Evolutionary conservation across 2,113 vertebrate species (phyloP).

Genomic region (Cheirogaleus medius): DNA sequence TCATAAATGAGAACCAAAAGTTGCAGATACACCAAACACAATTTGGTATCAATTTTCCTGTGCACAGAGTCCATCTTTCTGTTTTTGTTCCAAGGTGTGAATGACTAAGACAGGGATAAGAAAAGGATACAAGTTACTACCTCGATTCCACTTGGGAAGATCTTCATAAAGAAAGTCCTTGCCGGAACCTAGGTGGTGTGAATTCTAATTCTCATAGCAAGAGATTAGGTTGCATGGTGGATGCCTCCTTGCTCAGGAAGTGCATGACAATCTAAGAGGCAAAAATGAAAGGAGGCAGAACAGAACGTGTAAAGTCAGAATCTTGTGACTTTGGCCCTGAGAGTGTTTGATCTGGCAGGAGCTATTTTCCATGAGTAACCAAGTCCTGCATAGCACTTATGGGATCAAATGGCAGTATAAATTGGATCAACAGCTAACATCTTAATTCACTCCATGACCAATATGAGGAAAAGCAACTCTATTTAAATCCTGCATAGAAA

Average conservation of each 20-base stretch:
- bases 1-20: neutral
- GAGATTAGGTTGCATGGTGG: neutral
- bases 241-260: neutral
- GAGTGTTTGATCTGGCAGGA: conserved; percentile 50
- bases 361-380: conserved; percentile 51
- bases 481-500: conserved; percentile 22
- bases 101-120: neutral
- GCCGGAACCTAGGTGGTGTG: neutral
- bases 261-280: neutral
- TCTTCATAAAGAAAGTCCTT: neutral
- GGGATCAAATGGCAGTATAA: conserved; percentile 38
- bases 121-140: neutral
- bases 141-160: neutral
- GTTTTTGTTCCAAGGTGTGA: neutral
- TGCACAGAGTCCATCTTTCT: neutral
- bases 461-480: conserved; percentile 40
- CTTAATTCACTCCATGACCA: neutral
- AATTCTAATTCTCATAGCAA: neutral
- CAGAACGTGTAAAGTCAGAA: neutral
- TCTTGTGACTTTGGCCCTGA: neutral
- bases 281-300: conserved; percentile 25
- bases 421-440: neutral
- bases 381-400: neutral
- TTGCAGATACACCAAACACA: neutral
- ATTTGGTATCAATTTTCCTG: neutral